phyloP scores from a whole-genome alignment of 2,797 vertebrate species.

The Rachycentron canadum region DNA sequence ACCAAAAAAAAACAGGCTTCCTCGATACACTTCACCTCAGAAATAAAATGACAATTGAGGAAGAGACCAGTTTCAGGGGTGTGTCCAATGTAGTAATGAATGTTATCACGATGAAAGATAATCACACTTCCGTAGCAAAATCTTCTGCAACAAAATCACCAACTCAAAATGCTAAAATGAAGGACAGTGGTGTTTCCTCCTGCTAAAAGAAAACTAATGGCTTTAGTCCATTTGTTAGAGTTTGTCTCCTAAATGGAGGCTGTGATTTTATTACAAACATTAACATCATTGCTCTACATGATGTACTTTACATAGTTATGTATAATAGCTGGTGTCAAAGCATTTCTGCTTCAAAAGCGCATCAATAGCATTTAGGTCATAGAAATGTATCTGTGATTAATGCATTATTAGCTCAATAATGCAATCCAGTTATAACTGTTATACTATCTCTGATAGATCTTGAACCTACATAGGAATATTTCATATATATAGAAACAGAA shows the following conservation, averaged over 20 bases:
- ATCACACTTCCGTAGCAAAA: conserved; percentile 17
- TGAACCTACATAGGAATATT: neutral
- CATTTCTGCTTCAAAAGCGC: neutral
- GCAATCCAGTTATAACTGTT: neutral
- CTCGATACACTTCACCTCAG: conserved; percentile 14
- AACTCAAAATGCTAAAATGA: conserved; percentile 2
- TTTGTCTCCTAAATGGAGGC: conserved; percentile 8
- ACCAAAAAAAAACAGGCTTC: neutral
- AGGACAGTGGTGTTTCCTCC: neutral
- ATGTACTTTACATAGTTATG: neutral
- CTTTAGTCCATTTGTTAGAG: conserved; percentile 1
- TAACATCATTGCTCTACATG: neutral
- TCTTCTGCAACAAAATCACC: conserved; percentile 1
- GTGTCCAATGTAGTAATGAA: conserved; percentile 22
- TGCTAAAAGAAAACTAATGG: neutral
- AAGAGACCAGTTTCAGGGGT: conserved; percentile 29
- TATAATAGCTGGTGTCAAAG: neutral
- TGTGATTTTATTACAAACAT: conserved; percentile 12
- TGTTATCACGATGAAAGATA: conserved; percentile 21
- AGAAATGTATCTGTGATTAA: neutral
- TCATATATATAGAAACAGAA: too few species aligned
- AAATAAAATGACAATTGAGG: conserved; percentile 24
- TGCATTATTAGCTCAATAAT: neutral
- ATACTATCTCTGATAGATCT: neutral
- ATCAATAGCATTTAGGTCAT: neutral